Evolutionary conservation across 2,797 vertebrate genomes (phyloP), one percentile per base, ranked within the genome.

Genomic region (Sebastiscus albofasciatus): DNA sequence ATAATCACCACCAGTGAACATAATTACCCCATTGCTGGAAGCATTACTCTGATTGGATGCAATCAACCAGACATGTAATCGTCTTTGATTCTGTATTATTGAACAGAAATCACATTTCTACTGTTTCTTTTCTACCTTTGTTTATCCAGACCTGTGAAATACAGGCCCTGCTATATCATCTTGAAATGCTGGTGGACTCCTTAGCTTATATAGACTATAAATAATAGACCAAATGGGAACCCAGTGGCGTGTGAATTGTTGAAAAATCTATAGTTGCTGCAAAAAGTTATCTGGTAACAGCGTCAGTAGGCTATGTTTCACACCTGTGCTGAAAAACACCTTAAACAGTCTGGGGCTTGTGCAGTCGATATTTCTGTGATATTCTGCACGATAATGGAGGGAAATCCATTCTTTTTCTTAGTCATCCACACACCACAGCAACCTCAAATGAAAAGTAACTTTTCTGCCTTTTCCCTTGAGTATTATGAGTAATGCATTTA

Each of bases 41-140:
- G 81, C 55, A 65, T 6, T n/a, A 27, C 66, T 80, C 27, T 90
- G 85, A 92, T 79, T 90, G 74, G 80, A 73, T 72, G 70, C 18
- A 90, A 89, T 90, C 87, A 90, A 18, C 16, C 11, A 65, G 78
- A 67, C 39, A 33, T 68, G 54, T 66, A 58, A 76, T 20, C 33
- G 61, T 59, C 55, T 85, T 77, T 65, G 67, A 80, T 69, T 78
- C 31, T 73, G 64, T 77, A 65, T 12, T 36, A 29, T 2, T 64
- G 62, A 67, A 79, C 14, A 78, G 26, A 81, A 70, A 67, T 20
- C 61, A 74, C 31, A 54, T 67, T 58, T 67, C 56, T 75, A 13
- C 46, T 60, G 52, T 76, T 68, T 70, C 3, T 16, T 42, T 78
- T 65, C 2, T 67, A 11, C 55, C 20, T 68, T 42, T 64, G 26